Base-by-base conservation (phyloP, 2,888 invertebrate species). In the Lasioglossum zephyrum region DNA sequence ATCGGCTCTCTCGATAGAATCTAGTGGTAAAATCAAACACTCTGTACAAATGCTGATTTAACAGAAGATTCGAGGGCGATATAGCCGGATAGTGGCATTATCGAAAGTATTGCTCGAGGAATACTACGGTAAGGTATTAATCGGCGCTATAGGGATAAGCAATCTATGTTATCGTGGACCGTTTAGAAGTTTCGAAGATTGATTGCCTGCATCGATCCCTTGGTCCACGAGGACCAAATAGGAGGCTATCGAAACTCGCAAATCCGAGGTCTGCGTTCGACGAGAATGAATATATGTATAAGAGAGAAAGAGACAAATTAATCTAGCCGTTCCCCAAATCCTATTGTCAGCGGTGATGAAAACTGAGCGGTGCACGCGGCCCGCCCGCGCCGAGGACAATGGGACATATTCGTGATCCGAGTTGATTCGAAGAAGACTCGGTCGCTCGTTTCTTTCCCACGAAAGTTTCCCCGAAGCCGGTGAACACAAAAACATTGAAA, bases 301-400 rank as follows among this genome's bases (percentile, higher is more conserved):
- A 44, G 44, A 53, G 53, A 44, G 72, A 16, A 13, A 44, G 41
- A 44, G 72, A 72, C 72, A 72, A 72, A 72, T 44, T 72, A 72
- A 72, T 72, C 72, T 72, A 72, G 3, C 44, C 36, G 26, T 6
- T 26, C 26, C 44, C 72, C 2, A 41, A 44, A 72, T 44, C 44
- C 16, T 44, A 72, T 72, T 72, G 72, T 72, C 72, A 44, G 44
- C 16, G 73, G 9, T 26, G 73, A 47, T 47, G 73, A 73, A 73
- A 73, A 73, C 18, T 47, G 73, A 44, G 18, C 26, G 9, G 13
- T 18, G 39, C 5, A n/a, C 70, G n/a, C 39, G 18, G 26, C 26
- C 6, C 18, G 26, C 22, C 70, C 26, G 6, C 18, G 9, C 22
- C 26, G 26, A 22, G 26, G 47, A 73, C 73, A 73, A 47, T 73